phyloP scores from a whole-genome alignment of 2,797 vertebrate species.

The Amazona ochrocephala region DNA sequence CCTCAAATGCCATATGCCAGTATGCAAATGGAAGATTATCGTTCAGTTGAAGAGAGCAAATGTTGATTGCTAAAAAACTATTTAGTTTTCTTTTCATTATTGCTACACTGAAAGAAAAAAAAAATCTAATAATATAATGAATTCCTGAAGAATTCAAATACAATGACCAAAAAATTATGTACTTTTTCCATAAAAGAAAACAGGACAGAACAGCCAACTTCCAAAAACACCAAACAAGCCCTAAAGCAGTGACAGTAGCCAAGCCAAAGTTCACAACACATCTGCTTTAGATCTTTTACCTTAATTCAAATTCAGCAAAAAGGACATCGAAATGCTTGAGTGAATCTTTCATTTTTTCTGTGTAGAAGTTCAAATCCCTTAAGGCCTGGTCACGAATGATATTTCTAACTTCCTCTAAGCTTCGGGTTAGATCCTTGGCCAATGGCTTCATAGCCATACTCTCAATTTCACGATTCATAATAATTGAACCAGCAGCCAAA shows the following conservation, averaged over 20 bases:
- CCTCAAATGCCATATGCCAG: conserved; percentile 18
- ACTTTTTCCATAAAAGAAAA: not conserved
- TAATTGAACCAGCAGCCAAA: conserved; percentile 96
- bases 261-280: not conserved
- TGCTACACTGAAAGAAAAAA: not conserved
- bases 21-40: conserved; percentile 12
- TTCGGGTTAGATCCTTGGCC: conserved; percentile 94
- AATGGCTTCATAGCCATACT: conserved; percentile 97
- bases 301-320: conserved; percentile 98
- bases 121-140: not conserved
- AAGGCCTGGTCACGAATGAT: conserved; percentile 95
- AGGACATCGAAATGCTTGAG: conserved; percentile 93
- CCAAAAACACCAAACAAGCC: not conserved
- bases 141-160: not conserved
- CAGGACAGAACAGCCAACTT: not conserved
- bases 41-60: conserved; percentile 7
- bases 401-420: conserved; percentile 93
- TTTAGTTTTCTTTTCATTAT: conserved; percentile 24
- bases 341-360: conserved; percentile 92
- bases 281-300: conserved; percentile 74
- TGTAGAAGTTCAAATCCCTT: conserved; percentile 93
- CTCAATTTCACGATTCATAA: conserved; percentile 99
- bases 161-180: not conserved
- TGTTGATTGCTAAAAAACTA: conserved; percentile 31
- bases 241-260: not conserved